A percentile compares a stretch with the other conserved stretches of the same genome.
Conservation (phyloP, 2,888 invertebrate species). For the Timema cristinae region DNA sequence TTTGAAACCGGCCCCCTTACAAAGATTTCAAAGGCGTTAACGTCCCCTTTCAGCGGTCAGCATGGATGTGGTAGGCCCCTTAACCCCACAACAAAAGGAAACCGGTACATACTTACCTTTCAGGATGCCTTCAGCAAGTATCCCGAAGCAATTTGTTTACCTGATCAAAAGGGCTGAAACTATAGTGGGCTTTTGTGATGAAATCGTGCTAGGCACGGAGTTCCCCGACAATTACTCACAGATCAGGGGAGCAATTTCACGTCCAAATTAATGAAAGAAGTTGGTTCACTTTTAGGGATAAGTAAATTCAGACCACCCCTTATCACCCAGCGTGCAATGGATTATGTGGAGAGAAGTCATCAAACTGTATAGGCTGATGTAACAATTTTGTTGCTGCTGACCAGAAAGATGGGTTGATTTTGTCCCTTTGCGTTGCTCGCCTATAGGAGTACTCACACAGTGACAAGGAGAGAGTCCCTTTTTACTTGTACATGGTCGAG, state of each 20-base stretch:
- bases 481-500: no score
- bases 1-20: constrained; percentile 3
- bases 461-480: no score
- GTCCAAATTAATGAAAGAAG: neutral
- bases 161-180: constrained; percentile 6
- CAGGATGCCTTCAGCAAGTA: constrained; percentile 14
- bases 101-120: constrained; percentile 13
- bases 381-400: no score
- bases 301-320: constrained; percentile 2
- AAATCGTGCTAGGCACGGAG: neutral
- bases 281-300: constrained; percentile 3
- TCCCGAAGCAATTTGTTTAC: neutral
- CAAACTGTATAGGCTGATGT: neutral
- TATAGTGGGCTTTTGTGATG: neutral
- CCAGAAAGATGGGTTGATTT: no score
- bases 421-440: no score
- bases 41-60: neutral
- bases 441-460: no score
- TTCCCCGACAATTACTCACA: neutral
- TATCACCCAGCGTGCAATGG: constrained; percentile 16
- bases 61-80: constrained; percentile 16
- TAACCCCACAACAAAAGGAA: neutral
- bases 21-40: neutral
- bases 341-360: constrained; percentile 13
- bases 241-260: neutral